Evolutionary conservation across 2,888 invertebrate genomes (phyloP), one percentile per base, ranked within the genome.

Genomic region (Plagiodera versicolora): DNA sequence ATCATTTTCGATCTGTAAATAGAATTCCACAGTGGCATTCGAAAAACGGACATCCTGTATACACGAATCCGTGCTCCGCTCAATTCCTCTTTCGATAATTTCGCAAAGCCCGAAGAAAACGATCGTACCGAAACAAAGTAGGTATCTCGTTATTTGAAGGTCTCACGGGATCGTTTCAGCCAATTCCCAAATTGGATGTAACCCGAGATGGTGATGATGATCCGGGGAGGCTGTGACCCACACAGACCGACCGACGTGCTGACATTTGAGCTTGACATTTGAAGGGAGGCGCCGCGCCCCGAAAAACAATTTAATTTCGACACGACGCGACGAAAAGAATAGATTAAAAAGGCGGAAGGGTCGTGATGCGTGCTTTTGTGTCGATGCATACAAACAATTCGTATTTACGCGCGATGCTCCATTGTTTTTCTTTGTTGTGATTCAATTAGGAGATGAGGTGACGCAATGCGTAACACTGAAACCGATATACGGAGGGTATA

Each of bases 211-310:
- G 57, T 50, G 16, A n/a, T 9, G 51, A n/a, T 18, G 46, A 39
- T 47, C 35, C 18, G 57, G 64, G 64, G 69, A 61, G 62, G 60
- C 64, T 56, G 59, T n/a, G n/a, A n/a, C n/a, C n/a, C n/a, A n/a
- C n/a, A n/a, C n/a, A n/a, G n/a, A n/a, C n/a, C n/a, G n/a, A n/a
- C n/a, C 61, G 72, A 71, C 51, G 73, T 72, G 71, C 72, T 74
- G 74, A 70, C 74, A 74, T 75, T 75, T 72, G 64, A 64, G 66
- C n/a, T 63, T 75, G 74, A 75, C 75, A 75, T 75, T 75, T 74
- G 64, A 39, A 39, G 39, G 39, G 39, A 68, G 71, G 58, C 51
- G 60, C 65, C 64, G 58, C 66, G 57, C 66, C 66, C 59, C 53
- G 66, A 52, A 56, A 66, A 66, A 66, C 66, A 66, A 59, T 66